phyloP scores from a whole-genome alignment of 2,888 invertebrate genomes.

The Podotricha telesiphe region DNA sequence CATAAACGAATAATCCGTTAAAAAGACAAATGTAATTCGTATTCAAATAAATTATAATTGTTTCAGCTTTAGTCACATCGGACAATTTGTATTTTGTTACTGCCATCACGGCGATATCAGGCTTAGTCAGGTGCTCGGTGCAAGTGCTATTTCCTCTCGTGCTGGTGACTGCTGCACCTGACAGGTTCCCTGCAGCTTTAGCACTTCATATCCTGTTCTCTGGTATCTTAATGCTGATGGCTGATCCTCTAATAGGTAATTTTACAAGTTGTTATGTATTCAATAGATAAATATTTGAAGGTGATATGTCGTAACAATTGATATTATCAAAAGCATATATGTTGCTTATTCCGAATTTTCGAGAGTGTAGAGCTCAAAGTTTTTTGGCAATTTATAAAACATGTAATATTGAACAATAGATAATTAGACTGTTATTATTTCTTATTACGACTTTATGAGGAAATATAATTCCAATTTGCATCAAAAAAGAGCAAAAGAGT shows the following conservation, averaged over 20 bases:
- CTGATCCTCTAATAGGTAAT: conserved; percentile 87
- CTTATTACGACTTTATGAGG: no score
- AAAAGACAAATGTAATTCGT: no score
- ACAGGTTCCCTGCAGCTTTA: conserved; percentile 88
- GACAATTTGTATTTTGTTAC: conserved; percentile 81
- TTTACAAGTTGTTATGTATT: conserved; percentile 10
- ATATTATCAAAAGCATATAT: no score
- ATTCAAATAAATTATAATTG: background rate
- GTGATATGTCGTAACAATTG: no score
- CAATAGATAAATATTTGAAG: background rate
- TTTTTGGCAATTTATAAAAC: no score
- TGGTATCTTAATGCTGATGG: conserved; percentile 86
- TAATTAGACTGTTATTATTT: no score
- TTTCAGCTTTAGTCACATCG: conserved; percentile 69
- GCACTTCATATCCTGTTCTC: conserved; percentile 89
- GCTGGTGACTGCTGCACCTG: conserved; percentile 86
- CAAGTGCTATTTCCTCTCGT: conserved; percentile 89
- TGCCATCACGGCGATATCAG: conserved; percentile 84
- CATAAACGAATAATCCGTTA: no score
- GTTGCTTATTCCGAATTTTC: no score
- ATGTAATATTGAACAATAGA: no score
- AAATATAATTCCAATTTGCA: no score
- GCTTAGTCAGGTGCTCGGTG: conserved; percentile 87
- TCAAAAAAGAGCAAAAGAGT: no score
- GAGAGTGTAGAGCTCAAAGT: no score